phyloP scores from a whole-genome alignment of 1,140 invertebrate genomes.

The Scaptomyza hsui region DNA sequence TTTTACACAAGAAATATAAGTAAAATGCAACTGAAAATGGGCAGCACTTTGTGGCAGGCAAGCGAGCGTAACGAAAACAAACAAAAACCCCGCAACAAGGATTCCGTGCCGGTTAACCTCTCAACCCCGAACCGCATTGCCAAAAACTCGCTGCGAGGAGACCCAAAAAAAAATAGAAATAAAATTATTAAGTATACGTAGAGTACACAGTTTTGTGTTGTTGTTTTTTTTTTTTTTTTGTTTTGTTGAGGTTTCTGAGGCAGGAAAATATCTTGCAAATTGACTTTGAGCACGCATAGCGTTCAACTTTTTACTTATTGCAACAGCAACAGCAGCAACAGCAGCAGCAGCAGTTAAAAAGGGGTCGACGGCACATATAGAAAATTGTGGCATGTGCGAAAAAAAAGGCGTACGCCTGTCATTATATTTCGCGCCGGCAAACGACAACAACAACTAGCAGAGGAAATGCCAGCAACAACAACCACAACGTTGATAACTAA shows the following conservation, averaged over 20 bases:
- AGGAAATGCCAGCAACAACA: constrained; percentile 44
- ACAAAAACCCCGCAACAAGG: constrained; percentile 38
- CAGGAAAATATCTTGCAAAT: constrained; percentile 70
- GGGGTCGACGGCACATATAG: constrained; percentile 31
- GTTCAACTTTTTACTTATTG: constrained; percentile 44
- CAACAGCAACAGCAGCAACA: constrained; percentile 14
- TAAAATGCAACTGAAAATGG: constrained; percentile 56
- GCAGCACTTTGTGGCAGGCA: constrained; percentile 49
- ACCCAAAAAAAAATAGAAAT: constrained; percentile 8
- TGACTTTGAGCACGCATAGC: constrained; percentile 71
- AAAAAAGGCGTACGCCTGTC: constrained; percentile 71
- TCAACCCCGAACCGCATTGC: not conserved
- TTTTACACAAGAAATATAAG: constrained; percentile 27
- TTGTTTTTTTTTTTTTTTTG: not conserved
- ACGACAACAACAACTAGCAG: constrained; percentile 17
- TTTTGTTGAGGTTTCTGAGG: constrained; percentile 37
- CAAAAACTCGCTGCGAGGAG: not conserved
- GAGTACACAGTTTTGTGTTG: constrained; percentile 30
- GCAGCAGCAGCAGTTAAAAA: constrained; percentile 6
- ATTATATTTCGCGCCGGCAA: constrained; percentile 74
- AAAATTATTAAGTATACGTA: constrained; percentile 67
- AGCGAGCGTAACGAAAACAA: constrained; percentile 51
- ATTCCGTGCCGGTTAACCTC: constrained; percentile 11
- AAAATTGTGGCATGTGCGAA: constrained; percentile 70
- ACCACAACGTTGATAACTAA: constrained; percentile 59